phyloP scores from a whole-genome alignment of 2,797 vertebrate species.

The Pampus argenteus region DNA sequence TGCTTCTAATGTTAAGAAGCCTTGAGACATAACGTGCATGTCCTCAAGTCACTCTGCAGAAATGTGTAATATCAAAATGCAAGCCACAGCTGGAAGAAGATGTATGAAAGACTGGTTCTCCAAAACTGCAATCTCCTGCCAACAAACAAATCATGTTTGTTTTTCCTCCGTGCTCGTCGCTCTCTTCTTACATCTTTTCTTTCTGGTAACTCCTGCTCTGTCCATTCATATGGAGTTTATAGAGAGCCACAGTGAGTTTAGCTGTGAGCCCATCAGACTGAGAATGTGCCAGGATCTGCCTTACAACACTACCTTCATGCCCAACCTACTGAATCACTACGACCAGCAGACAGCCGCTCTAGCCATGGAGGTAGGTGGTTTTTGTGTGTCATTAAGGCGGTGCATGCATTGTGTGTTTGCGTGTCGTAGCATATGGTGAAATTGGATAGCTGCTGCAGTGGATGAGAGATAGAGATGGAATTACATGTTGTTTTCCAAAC shows the following conservation, averaged over 20 bases:
- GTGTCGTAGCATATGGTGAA: conserved; percentile 17
- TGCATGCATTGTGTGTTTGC: conserved; percentile 29
- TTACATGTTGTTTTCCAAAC: conserved; percentile 17
- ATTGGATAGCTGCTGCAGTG: conserved; percentile 24
- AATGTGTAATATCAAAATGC: conserved; percentile 58
- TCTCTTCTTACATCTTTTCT: conserved; percentile 56
- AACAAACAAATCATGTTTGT: conserved; percentile 24
- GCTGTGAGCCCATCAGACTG: conserved; percentile 95
- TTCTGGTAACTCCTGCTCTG: conserved; percentile 47
- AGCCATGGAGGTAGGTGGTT: conserved; percentile 94
- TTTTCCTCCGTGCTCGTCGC: conserved; percentile 34
- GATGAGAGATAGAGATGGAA: conserved; percentile 12
- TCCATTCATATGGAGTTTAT: conserved; percentile 81
- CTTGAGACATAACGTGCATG: conserved; percentile 23
- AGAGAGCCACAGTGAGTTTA: conserved; percentile 93
- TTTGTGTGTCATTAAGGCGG: not conserved
- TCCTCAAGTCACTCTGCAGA: conserved; percentile 37
- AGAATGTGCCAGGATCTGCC: conserved; percentile 98
- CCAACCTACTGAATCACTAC: conserved; percentile 98
- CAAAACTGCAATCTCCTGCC: conserved; percentile 28
- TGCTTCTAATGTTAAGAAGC: conserved; percentile 19
- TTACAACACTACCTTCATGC: conserved; percentile 99
- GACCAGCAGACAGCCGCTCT: conserved; percentile 97
- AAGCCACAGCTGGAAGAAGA: conserved; percentile 36
- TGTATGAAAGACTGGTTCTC: conserved; percentile 33